Percentiles rank a stretch among this genome's conserved stretches.
Evolutionary conservation across 2,888 invertebrate species (phyloP).

Genomic region (Protophormia terraenovae): DNA sequence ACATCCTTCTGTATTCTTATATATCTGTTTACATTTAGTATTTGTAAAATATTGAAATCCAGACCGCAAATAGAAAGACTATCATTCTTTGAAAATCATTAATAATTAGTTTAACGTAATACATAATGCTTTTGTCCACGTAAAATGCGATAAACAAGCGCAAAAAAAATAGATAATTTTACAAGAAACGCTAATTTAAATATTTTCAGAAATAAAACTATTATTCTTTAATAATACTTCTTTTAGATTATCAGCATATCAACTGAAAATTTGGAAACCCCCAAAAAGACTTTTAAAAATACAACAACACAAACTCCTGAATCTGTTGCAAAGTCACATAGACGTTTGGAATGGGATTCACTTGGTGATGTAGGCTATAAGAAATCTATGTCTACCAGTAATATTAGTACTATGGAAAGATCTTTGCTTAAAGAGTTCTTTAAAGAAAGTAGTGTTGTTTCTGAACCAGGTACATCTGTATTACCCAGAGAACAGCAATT

Average conservation of each 20-base stretch:
- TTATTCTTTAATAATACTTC: too few relatives aligned
- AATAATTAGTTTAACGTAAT: too few relatives aligned
- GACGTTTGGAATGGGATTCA: conserved; percentile 93
- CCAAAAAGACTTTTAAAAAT: conserved; percentile 13
- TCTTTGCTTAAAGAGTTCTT: conserved; percentile 77
- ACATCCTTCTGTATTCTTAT: too few relatives aligned
- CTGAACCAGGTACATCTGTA: not conserved
- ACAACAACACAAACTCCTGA: conserved; percentile 84
- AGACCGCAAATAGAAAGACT: too few relatives aligned
- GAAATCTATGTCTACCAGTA: conserved; percentile 83
- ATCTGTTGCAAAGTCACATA: conserved; percentile 87
- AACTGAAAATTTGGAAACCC: conserved; percentile 40
- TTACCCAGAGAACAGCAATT: not conserved
- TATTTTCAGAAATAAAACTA: too few relatives aligned
- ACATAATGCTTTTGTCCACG: too few relatives aligned
- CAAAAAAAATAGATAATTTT: too few relatives aligned
- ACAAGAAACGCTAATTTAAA: too few relatives aligned
- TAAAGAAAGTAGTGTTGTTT: conserved; percentile 60
- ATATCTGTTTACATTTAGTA: too few relatives aligned
- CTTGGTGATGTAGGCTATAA: conserved; percentile 92
- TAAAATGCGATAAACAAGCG: too few relatives aligned
- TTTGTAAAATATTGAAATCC: too few relatives aligned
- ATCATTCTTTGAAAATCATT: too few relatives aligned
- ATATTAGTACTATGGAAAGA: conserved; percentile 78
- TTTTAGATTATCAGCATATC: conserved; percentile 42